Conservation (phyloP, 2,888 invertebrate species). For the Elaeidobius kamerunicus region DNA sequence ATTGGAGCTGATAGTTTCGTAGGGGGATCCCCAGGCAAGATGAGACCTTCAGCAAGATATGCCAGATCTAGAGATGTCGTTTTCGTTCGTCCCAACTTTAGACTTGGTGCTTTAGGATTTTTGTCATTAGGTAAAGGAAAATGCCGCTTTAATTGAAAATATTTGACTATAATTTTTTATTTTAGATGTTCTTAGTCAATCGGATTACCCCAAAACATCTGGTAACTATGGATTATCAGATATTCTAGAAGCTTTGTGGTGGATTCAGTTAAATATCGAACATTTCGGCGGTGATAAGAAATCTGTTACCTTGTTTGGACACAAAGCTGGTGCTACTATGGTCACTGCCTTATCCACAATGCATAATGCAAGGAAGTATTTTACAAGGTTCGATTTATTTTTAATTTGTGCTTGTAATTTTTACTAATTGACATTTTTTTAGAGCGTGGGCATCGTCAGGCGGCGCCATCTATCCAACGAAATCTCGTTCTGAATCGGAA, state of each 20-base stretch:
- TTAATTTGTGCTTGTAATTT: background rate
- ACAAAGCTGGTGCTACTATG: slow-evolving; percentile 77
- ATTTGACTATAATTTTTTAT: background rate
- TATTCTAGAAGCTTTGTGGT: slow-evolving; percentile 69
- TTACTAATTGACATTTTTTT: background rate
- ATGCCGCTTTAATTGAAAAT: too few species aligned
- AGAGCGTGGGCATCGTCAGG: slow-evolving; percentile 79
- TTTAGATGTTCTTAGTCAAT: slow-evolving; percentile 61
- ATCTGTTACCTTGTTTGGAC: slow-evolving; percentile 79
- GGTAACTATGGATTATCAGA: slow-evolving; percentile 87
- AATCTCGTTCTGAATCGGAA: slow-evolving; percentile 59
- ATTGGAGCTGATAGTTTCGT: slow-evolving; percentile 77
- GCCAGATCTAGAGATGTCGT: slow-evolving; percentile 77
- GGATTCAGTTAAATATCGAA: slow-evolving; percentile 78
- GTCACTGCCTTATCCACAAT: slow-evolving; percentile 69
- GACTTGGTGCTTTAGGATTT: slow-evolving; percentile 65
- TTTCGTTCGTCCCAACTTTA: slow-evolving; percentile 84
- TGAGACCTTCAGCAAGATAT: slow-evolving; percentile 72
- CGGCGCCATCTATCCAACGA: slow-evolving; percentile 69
- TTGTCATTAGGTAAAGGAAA: slow-evolving; percentile 58
- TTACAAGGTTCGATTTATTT: slow-evolving; percentile 48
- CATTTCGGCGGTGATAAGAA: slow-evolving; percentile 80
- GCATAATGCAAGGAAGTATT: slow-evolving; percentile 61
- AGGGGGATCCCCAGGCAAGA: slow-evolving; percentile 70
- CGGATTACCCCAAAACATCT: slow-evolving; percentile 69